Conservation (phyloP, 2,888 invertebrate species). For the Allophyes oxyacanthae region DNA sequence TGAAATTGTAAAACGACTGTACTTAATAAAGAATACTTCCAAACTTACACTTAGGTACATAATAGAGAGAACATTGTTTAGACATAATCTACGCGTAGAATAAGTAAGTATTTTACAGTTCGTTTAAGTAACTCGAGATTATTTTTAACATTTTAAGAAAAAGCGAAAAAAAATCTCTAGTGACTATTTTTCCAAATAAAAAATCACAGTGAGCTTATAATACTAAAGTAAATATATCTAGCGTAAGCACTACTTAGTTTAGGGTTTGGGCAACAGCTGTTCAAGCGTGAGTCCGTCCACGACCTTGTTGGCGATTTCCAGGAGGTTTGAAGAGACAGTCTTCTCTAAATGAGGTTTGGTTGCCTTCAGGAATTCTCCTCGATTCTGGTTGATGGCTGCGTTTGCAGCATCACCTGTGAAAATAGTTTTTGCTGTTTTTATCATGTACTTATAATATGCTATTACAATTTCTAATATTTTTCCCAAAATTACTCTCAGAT, state of each 20-base stretch:
- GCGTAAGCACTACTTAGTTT: slow-evolving; percentile 26
- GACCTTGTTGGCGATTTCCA: slow-evolving; percentile 88
- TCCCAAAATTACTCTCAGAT: too few relatives aligned
- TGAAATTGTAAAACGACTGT: background rate
- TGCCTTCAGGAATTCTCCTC: slow-evolving; percentile 87
- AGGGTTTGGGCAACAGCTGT: slow-evolving; percentile 86
- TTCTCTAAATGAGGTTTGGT: slow-evolving; percentile 89
- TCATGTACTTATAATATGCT: too few relatives aligned
- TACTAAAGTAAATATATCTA: slow-evolving; percentile 9
- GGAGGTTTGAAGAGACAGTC: slow-evolving; percentile 84
- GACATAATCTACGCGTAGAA: too few relatives aligned
- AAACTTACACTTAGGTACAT: too few relatives aligned
- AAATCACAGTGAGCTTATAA: slow-evolving; percentile 51
- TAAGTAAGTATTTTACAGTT: too few relatives aligned
- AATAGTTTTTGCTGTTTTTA: slow-evolving; percentile 4
- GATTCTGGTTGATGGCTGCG: slow-evolving; percentile 90
- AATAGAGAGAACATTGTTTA: too few relatives aligned
- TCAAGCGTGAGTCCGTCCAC: slow-evolving; percentile 86
- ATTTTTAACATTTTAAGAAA: too few relatives aligned
- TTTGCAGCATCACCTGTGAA: slow-evolving; percentile 87
- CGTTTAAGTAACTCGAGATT: too few relatives aligned
- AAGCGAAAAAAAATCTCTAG: background rate
- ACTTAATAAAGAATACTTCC: too few relatives aligned
- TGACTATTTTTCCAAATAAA: slow-evolving; percentile 15
- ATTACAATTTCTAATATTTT: too few relatives aligned